Conservation (phyloP, 2,113 vertebrate genomes). For the western clawed frog (Xenopus tropicalis) region UCB_Xtro_10.0 CM004443.2:174919501-174920000, state of each 20-base stretch:
- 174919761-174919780: conserved; percentile 99
- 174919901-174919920: conserved; percentile 62
- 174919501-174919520: conserved; percentile 70
- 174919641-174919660: too few species aligned
- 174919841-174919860: conserved; percentile 96
- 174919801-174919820: conserved; percentile 99
- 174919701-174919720: conserved; percentile 69
- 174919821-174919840: conserved; percentile 99
- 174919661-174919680: conserved; percentile 51
- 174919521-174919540: conserved; percentile 69
- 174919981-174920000: neutral
- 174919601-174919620: conserved; percentile 57
- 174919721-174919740: conserved; percentile 92
- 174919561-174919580: conserved; percentile 54
- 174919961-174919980: conserved; percentile 23
- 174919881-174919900: conserved; percentile 59
- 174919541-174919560: conserved; percentile 73
- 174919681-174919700: conserved; percentile 52
- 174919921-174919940: conserved; percentile 61
- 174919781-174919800: conserved; percentile 99
- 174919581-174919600: conserved; percentile 54
- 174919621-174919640: conserved; percentile 45
- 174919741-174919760: conserved; percentile 98
- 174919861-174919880: conserved; percentile 74
- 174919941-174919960: conserved; percentile 54